These are phyloP conservation scores for Ceuthmochares aereus DNA, from an alignment of 2,113 vertebrate species.

Conservation along the genomic window DNA sequence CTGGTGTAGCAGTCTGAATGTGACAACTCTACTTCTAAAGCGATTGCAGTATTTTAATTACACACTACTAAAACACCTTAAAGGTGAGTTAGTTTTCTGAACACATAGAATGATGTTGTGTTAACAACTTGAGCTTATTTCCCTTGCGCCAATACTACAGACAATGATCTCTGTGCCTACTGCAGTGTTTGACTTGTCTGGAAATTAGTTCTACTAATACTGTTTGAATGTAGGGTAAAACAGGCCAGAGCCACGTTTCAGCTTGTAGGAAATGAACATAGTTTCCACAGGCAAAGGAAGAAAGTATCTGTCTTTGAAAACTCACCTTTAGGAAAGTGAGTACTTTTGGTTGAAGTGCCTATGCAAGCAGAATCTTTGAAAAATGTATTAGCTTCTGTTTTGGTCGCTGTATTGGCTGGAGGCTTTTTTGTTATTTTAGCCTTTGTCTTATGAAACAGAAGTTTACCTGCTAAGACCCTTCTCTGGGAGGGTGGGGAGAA, in stretches of 20 bases:
- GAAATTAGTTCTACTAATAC: not conserved
- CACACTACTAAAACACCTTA: not conserved
- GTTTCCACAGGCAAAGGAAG: not conserved
- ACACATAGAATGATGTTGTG: not conserved
- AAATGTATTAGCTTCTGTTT: not conserved
- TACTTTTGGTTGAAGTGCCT: not conserved
- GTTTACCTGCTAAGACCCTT: not conserved
- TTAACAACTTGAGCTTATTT: not conserved
- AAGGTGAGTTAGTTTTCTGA: not conserved
- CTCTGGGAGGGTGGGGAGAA: not conserved
- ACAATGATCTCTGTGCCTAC: not conserved
- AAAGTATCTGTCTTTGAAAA: not conserved
- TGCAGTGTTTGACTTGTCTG: not conserved
- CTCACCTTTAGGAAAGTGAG: not conserved
- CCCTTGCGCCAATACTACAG: not conserved
- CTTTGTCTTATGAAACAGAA: not conserved
- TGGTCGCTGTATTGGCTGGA: not conserved
- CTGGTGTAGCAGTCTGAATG: not conserved
- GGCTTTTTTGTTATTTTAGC: not conserved
- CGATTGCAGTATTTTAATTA: not conserved
- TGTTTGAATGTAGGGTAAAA: not conserved
- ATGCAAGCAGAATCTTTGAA: not conserved
- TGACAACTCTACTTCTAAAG: not conserved
- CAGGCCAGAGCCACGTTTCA: not conserved
- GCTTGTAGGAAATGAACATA: not conserved